Base-by-base conservation (phyloP, 2,797 vertebrate genomes). In the Lerista edwardsae region DNA sequence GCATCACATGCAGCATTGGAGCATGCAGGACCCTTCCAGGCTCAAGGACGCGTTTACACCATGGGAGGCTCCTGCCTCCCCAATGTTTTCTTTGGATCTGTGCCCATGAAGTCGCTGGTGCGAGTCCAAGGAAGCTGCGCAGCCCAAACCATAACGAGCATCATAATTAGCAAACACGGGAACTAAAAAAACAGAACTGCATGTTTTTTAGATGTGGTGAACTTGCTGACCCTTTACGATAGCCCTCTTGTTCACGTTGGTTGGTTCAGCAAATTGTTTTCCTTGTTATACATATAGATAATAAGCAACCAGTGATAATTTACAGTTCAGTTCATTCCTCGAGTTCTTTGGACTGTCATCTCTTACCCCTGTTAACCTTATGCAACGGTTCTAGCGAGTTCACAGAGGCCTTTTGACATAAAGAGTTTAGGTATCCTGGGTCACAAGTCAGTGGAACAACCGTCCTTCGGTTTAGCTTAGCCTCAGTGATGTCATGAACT, bases 301-400 rank as follows among this genome's bases (percentile, higher is more conserved):
- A 93, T 88, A 90, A 41, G 59, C 89, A 84, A 80, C 86, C 86
- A 89, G 75, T 93, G 90, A 93, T 94, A 92, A 91, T 82, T 85
- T 88, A 92, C 79, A 93, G 88, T 92, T 87, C 85, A 86, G 86
- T 80, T 67, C 84, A 82, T 88, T 82, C 81, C 72, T 0, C 69
- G 84, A 87, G 91, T 88, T 86, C 84, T 90, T 92, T 72, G 84
- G 89, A 81, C 87, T 89, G 79, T 90, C 89, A 94, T 95, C 91
- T 86, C 81, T 81, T 87, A 81, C 81, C 89, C 90, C 93, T 17
- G 41, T 44, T 44, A 44, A 44, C 41, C 51, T 87, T 89, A 91
- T 91, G 93, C 65, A 67, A 15, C 9, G 34, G 31, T 21, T 21
- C 31, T 19, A 10, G 36, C 19, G 3, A 34, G 67, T 21, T 19